phyloP scores from a whole-genome alignment of 2,113 vertebrate species.

The Miniopterus natalensis region DNA sequence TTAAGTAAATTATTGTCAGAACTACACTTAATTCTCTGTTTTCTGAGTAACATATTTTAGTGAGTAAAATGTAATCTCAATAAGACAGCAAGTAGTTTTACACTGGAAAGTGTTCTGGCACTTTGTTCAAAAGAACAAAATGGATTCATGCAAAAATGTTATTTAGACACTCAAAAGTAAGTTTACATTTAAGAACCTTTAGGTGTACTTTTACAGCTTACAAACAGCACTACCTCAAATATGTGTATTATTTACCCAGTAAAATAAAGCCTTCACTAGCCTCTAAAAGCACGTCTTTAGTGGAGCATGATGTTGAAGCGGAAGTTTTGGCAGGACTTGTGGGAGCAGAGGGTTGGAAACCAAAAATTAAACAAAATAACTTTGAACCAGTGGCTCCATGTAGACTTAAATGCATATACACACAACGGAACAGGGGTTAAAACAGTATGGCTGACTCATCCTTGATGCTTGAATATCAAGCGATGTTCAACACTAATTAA shows the following conservation, averaged over 20 bases:
- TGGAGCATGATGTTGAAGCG: background rate
- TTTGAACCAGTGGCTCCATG: background rate
- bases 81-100: background rate
- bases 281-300: background rate
- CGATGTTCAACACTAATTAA: constrained; percentile 16
- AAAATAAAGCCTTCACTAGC: background rate
- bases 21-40: background rate
- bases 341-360: background rate
- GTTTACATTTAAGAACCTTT: background rate
- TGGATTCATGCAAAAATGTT: background rate
- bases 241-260: background rate
- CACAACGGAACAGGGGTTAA: background rate
- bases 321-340: background rate
- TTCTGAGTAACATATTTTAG: background rate
- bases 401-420: background rate
- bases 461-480: background rate
- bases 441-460: background rate
- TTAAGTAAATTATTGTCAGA: background rate
- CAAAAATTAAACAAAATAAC: background rate
- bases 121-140: constrained; percentile 27
- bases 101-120: background rate
- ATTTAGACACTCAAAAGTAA: background rate
- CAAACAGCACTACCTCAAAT: background rate
- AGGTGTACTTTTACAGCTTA: background rate
- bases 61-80: background rate